Conservation (phyloP, 2,113 vertebrate species). For the Scatophagus argus region DNA sequence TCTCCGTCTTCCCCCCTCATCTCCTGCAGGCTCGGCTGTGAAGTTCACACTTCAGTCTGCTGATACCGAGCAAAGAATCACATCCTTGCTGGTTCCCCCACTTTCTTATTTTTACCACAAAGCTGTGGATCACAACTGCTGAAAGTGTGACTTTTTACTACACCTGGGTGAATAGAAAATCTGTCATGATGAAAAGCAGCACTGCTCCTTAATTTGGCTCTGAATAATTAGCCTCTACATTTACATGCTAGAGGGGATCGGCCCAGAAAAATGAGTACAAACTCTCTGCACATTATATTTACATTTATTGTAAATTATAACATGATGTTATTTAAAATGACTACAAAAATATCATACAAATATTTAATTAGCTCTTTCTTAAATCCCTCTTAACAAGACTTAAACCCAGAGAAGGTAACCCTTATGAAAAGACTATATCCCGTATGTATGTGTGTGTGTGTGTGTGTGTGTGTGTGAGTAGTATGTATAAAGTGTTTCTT, state of each 20-base stretch:
- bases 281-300: too few relatives aligned
- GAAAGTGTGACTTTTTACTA: constrained; percentile 35
- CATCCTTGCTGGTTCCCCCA: constrained; percentile 3
- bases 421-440: neutral
- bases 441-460: too few relatives aligned
- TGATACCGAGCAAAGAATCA: constrained; percentile 3
- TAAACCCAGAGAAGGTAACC: neutral
- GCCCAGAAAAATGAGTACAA: neutral
- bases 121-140: constrained; percentile 9
- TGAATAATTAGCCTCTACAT: neutral
- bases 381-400: neutral
- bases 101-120: neutral
- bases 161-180: constrained; percentile 21
- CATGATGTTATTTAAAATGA: too few relatives aligned
- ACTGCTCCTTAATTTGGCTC: neutral
- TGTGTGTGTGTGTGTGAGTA: neutral
- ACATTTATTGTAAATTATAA: too few relatives aligned
- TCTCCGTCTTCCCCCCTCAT: constrained; percentile 5
- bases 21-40: constrained; percentile 34
- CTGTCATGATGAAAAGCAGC: neutral
- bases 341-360: too few relatives aligned
- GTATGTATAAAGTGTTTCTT: neutral
- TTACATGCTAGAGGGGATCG: neutral
- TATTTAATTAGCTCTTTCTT: neutral
- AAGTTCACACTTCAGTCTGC: constrained; percentile 45